Conservation (phyloP, 1,140 invertebrate genomes). For the Sinonovacula constricta region DNA sequence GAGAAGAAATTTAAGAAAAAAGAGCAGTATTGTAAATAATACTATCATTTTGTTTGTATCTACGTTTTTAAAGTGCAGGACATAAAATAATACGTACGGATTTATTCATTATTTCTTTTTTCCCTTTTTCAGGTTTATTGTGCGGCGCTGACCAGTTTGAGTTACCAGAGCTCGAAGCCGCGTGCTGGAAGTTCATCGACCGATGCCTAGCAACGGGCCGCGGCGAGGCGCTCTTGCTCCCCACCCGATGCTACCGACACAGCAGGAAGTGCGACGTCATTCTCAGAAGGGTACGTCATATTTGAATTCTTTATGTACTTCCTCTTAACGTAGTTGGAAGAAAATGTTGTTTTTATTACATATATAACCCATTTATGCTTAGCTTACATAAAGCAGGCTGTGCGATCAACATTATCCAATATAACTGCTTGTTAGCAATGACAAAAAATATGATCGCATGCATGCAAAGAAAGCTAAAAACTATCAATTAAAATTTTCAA, state of each 20-base stretch:
- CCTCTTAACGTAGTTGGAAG: neutral
- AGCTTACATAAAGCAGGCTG: neutral
- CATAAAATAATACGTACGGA: neutral
- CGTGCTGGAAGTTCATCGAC: constrained; percentile 36
- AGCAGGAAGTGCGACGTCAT: constrained; percentile 8
- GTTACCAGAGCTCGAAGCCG: constrained; percentile 23
- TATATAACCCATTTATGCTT: neutral
- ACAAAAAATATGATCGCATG: neutral
- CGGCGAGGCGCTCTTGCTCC: neutral
- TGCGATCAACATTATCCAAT: neutral
- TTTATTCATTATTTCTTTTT: neutral
- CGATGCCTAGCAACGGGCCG: constrained; percentile 10
- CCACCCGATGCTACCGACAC: constrained; percentile 7
- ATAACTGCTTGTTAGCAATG: neutral
- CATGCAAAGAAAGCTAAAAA: too few species aligned
- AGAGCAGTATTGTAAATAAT: too few species aligned
- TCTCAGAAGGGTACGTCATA: neutral
- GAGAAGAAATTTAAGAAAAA: too few species aligned
- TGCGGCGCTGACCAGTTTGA: constrained; percentile 39
- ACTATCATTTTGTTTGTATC: too few species aligned
- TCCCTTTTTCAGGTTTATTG: constrained; percentile 20
- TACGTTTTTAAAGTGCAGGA: too few species aligned
- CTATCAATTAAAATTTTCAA: too few species aligned
- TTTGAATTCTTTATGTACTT: neutral
- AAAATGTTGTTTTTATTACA: neutral